phyloP scores from a whole-genome alignment of 2,797 vertebrate species.

The Carcharodon carcharias region DNA sequence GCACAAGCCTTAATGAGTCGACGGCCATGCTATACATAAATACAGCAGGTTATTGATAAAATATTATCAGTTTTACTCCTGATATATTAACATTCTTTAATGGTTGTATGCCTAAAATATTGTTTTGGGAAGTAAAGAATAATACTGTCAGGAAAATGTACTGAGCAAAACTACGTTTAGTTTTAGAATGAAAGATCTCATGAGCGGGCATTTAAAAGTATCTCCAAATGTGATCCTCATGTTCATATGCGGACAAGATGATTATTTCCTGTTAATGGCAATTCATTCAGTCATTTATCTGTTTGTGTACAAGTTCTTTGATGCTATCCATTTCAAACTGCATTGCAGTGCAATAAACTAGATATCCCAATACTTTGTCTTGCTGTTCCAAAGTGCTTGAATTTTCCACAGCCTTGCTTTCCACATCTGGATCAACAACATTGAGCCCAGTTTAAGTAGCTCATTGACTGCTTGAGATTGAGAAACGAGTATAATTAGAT shows the following conservation, averaged over 20 bases:
- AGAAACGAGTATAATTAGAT: not conserved
- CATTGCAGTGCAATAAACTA: not conserved
- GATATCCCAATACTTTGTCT: not conserved
- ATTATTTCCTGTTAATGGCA: not conserved
- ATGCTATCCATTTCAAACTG: not conserved
- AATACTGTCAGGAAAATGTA: not conserved
- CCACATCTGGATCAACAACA: not conserved
- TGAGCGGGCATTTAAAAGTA: not conserved
- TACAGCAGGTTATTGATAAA: not conserved
- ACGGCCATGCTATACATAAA: not conserved
- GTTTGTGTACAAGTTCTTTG: not conserved
- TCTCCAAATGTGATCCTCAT: not conserved
- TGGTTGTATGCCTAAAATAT: not conserved
- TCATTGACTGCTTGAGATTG: not conserved
- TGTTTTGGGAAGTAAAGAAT: not conserved
- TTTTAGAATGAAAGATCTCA: not conserved
- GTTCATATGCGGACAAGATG: not conserved
- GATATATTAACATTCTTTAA: not conserved
- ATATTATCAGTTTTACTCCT: not conserved
- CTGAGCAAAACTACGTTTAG: not conserved
- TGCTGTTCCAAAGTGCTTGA: not conserved
- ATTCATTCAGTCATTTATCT: not conserved
- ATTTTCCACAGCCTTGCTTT: not conserved
- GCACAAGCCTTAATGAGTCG: not conserved
- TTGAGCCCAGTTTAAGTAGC: not conserved